Evolutionary conservation across 2,797 vertebrate genomes (phyloP).

Genomic region (Chlorospingus semifuscus): DNA sequence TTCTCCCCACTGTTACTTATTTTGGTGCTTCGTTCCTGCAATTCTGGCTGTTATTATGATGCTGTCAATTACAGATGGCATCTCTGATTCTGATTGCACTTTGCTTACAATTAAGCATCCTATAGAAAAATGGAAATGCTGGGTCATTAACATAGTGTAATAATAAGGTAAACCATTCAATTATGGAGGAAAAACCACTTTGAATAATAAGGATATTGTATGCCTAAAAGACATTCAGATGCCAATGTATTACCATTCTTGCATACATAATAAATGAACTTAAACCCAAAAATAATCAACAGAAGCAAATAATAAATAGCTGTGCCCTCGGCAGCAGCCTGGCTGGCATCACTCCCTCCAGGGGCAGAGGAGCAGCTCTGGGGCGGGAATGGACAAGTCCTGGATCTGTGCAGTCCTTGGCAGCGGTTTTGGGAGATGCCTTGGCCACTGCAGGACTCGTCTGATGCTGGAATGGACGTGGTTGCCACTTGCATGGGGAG

Average conservation of each 20-base stretch:
- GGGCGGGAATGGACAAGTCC: neutral
- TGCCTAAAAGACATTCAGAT: conserved; percentile 70
- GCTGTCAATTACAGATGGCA: conserved; percentile 48
- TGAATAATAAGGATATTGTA: conserved; percentile 74
- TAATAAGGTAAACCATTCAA: conserved; percentile 72
- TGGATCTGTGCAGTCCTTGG: neutral
- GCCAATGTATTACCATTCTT: conserved; percentile 64
- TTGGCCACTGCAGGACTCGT: accelerated
- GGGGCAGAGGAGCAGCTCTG: neutral
- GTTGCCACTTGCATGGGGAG: neutral
- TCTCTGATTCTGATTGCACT: conserved; percentile 62
- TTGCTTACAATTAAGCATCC: conserved; percentile 68
- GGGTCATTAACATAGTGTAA: conserved; percentile 68
- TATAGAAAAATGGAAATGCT: conserved; percentile 70
- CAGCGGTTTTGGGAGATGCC: neutral
- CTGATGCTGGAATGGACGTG: neutral
- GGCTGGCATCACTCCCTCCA: neutral
- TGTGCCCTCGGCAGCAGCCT: neutral
- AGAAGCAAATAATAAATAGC: conserved; percentile 23
- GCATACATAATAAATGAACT: conserved; percentile 70
- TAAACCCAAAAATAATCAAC: conserved; percentile 49
- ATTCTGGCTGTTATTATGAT: conserved; percentile 24
- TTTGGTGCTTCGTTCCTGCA: neutral
- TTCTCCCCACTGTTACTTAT: neutral
- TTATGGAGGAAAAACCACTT: conserved; percentile 64